phyloP scores from a whole-genome alignment of 2,888 invertebrate genomes.

The Epirrhoe alternata region DNA sequence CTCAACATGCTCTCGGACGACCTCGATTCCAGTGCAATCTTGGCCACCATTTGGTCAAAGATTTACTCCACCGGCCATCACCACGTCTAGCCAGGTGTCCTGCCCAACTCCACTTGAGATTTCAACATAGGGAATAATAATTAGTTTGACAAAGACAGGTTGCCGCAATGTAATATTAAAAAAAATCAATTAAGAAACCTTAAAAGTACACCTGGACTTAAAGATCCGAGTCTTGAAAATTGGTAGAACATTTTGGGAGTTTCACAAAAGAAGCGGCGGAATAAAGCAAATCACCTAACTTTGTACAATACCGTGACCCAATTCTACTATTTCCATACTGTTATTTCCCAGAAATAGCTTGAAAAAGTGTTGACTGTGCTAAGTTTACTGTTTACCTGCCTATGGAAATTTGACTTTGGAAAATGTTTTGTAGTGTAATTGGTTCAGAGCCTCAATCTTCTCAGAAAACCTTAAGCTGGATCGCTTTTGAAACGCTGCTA shows the following conservation, averaged over 20 bases:
- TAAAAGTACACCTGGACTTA: slow-evolving; percentile 22
- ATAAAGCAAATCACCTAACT: slow-evolving; percentile 29
- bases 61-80: no score
- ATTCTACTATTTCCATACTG: slow-evolving; percentile 10
- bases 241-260: slow-evolving; percentile 26
- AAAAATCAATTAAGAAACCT: slow-evolving; percentile 25
- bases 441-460: background rate
- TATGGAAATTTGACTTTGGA: background rate
- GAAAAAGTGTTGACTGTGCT: slow-evolving; percentile 5
- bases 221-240: slow-evolving; percentile 29
- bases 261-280: slow-evolving; percentile 27
- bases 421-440: slow-evolving; percentile 8
- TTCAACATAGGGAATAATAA: no score
- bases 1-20: no score
- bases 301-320: slow-evolving; percentile 23
- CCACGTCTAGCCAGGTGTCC: no score
- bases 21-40: no score
- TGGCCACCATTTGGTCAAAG: no score
- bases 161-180: background rate
- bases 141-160: no score
- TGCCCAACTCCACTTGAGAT: no score
- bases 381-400: background rate
- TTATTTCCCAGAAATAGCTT: slow-evolving; percentile 10
- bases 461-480: no score
- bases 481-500: no score